Evolutionary conservation across 2,888 invertebrate species (phyloP).

Genomic region (Formica aserva): DNA sequence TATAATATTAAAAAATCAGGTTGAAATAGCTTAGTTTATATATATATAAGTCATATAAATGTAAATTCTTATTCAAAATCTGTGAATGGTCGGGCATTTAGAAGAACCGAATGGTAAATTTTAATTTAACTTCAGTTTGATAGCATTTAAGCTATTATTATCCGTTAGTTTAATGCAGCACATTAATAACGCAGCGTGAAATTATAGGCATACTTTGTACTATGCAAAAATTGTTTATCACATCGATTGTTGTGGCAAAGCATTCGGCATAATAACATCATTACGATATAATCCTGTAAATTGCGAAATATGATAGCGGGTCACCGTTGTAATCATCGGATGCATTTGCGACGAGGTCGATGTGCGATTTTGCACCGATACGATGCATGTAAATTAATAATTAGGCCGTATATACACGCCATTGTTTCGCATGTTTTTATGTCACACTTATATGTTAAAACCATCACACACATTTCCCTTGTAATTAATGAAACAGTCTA

Average conservation of each 20-base stretch:
- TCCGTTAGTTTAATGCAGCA: background rate
- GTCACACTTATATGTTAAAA: background rate
- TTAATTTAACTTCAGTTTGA: background rate
- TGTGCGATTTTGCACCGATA: constrained; percentile 7
- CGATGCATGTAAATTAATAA: constrained; percentile 41
- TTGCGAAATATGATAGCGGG: constrained; percentile 26
- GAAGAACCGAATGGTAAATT: background rate
- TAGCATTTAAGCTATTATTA: background rate
- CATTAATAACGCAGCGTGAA: background rate
- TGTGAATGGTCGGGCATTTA: background rate
- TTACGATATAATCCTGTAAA: constrained; percentile 44
- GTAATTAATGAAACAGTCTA: constrained; percentile 29
- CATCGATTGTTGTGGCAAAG: constrained; percentile 1
- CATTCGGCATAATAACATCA: constrained; percentile 35
- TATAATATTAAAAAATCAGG: background rate
- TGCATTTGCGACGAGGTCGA: constrained; percentile 37
- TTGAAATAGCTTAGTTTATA: background rate
- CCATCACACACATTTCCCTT: background rate
- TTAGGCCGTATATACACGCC: background rate
- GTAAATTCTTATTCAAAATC: background rate
- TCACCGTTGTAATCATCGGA: constrained; percentile 27
- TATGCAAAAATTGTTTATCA: constrained; percentile 32
- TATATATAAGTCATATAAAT: background rate
- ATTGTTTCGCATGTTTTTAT: background rate
- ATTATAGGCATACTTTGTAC: background rate